Percentiles rank a stretch among this genome's conserved stretches.
Conservation (phyloP, 2,888 invertebrate species). For the Rhamphomyia laevipes region DNA sequence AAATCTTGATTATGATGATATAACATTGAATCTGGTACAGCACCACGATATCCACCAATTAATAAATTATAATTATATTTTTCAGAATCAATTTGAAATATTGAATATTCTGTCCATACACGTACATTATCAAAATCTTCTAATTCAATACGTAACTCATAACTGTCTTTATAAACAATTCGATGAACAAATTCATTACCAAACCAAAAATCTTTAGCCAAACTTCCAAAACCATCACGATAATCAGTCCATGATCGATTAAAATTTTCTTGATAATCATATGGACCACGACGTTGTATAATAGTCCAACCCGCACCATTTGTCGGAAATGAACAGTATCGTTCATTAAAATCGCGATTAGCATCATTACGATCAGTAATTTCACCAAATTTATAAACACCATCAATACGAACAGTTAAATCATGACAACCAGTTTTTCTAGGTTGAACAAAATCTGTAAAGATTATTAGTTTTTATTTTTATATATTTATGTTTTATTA, state of each 20-base stretch:
- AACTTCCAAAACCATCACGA: conserved; percentile 44
- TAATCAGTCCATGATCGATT: conserved; percentile 45
- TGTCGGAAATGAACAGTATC: conserved; percentile 40
- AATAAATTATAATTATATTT: conserved; percentile 37
- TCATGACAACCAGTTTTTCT: conserved; percentile 36
- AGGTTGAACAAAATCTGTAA: conserved; percentile 26
- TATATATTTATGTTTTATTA: conserved; percentile 5
- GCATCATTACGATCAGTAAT: conserved; percentile 24
- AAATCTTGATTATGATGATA: conserved; percentile 42
- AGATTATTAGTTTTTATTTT: background rate
- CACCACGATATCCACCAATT: conserved; percentile 41
- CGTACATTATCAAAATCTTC: conserved; percentile 39
- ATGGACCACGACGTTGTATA: conserved; percentile 38
- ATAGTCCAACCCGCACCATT: conserved; percentile 45
- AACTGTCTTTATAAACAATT: conserved; percentile 33
- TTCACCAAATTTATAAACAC: conserved; percentile 34
- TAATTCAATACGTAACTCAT: conserved; percentile 40
- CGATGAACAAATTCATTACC: conserved; percentile 45
- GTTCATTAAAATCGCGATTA: conserved; percentile 36
- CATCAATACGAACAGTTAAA: conserved; percentile 31
- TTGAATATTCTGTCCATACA: conserved; percentile 43
- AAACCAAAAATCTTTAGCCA: conserved; percentile 46
- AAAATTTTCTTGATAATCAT: conserved; percentile 38
- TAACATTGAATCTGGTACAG: conserved; percentile 42
- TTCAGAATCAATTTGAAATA: conserved; percentile 36